These are phyloP conservation scores for Numenius phaeopus DNA, from an alignment of 2,797 vertebrate genomes.

Conservation along the genomic window DNA sequence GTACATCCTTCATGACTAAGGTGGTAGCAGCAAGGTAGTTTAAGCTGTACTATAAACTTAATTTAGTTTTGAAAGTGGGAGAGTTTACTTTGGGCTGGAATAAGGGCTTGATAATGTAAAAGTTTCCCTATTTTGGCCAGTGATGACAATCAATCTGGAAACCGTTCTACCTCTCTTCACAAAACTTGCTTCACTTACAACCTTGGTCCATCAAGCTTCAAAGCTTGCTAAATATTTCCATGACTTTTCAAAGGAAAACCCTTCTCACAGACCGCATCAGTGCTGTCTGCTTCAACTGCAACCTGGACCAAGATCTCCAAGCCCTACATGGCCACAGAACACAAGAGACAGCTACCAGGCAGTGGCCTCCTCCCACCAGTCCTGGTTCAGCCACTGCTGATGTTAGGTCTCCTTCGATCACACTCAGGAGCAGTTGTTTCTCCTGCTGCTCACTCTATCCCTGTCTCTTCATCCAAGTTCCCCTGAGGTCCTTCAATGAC, in stretches of 20 bases:
- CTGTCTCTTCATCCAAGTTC: background rate
- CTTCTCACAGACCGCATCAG: background rate
- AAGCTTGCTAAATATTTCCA: background rate
- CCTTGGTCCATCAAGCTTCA: background rate
- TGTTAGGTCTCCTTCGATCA: rapidly evolving
- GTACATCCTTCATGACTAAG: background rate
- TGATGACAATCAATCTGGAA: background rate
- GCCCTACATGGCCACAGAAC: background rate
- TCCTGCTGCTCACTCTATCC: background rate
- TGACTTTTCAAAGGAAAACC: background rate
- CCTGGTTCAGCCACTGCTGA: background rate
- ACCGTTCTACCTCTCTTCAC: background rate
- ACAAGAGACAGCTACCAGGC: background rate
- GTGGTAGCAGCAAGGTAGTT: rapidly evolving
- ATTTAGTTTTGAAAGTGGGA: background rate
- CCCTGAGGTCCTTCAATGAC: background rate
- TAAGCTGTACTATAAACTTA: background rate
- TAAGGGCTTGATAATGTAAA: background rate
- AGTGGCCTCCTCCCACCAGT: background rate
- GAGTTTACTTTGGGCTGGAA: background rate
- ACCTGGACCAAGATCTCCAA: background rate
- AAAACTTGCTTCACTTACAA: background rate
- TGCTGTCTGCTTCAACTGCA: background rate
- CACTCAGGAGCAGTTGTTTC: background rate
- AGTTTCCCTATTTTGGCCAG: background rate